Percentiles rank a stretch among this genome's conserved stretches.
Evolutionary conservation across 1,140 invertebrate species (phyloP).

Genomic region (Orchesella cincta): DNA sequence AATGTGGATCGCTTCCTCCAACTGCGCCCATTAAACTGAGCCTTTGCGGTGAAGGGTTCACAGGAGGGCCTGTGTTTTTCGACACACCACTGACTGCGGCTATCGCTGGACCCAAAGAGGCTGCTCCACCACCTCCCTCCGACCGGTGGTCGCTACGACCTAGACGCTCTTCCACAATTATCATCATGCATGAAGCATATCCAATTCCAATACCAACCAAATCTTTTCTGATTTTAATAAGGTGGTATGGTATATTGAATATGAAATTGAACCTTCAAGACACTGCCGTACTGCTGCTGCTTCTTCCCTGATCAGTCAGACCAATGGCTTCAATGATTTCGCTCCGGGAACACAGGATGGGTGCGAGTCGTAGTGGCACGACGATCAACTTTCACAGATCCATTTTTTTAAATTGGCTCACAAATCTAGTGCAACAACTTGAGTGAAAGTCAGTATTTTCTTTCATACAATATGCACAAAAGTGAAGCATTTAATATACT

Average conservation of each 20-base stretch:
- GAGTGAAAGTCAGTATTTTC: too few species aligned
- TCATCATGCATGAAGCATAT: conserved; percentile 29
- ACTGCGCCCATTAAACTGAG: conserved; percentile 22
- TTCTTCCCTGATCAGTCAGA: too few species aligned
- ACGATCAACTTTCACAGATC: too few species aligned
- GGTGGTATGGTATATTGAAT: background rate
- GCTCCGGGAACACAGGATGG: too few species aligned
- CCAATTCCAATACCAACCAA: conserved; percentile 26
- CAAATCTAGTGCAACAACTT: too few species aligned
- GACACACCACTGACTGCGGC: conserved; percentile 16
- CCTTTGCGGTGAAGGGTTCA: conserved; percentile 9
- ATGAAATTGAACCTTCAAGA: background rate
- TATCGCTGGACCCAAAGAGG: conserved; percentile 21
- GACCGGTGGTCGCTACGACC: background rate
- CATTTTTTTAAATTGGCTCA: too few species aligned
- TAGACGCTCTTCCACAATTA: conserved; percentile 37
- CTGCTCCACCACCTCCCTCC: conserved; percentile 1
- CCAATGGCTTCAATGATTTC: too few species aligned
- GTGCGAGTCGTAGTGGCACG: too few species aligned
- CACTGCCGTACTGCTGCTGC: too few species aligned
- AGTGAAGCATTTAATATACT: too few species aligned
- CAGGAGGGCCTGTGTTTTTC: background rate
- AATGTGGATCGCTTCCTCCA: conserved; percentile 7
- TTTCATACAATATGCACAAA: too few species aligned
- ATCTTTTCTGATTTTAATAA: background rate